Conservation (phyloP, 1,140 invertebrate genomes). For the Lepeophtheirus salmonis region DNA sequence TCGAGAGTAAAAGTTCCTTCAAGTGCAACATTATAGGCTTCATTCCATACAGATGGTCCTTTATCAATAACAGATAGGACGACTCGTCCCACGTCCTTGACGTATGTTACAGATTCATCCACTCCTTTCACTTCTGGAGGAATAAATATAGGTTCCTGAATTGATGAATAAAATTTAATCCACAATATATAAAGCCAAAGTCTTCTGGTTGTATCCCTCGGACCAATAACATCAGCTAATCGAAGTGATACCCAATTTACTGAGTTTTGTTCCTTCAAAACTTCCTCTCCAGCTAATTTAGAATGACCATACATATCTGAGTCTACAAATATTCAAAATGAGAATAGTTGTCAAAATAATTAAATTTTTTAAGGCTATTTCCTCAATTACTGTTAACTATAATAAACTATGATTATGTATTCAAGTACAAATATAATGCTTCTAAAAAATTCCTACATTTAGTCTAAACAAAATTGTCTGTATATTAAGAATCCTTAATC, state of each 20-base stretch:
- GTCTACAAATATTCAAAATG: too few species aligned
- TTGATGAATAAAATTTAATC: slow-evolving; percentile 26
- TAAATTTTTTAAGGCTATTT: too few species aligned
- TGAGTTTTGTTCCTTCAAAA: slow-evolving; percentile 18
- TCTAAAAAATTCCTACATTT: too few species aligned
- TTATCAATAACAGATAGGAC: slow-evolving; percentile 24
- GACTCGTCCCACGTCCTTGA: slow-evolving; percentile 29
- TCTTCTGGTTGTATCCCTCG: slow-evolving; percentile 31
- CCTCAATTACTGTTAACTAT: too few species aligned
- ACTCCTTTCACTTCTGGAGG: slow-evolving; percentile 25
- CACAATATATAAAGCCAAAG: slow-evolving; percentile 35
- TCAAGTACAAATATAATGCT: too few species aligned
- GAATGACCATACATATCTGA: slow-evolving; percentile 15
- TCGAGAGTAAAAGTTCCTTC: slow-evolving; percentile 24
- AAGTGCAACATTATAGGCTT: slow-evolving; percentile 31
- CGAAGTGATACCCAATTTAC: slow-evolving; percentile 29
- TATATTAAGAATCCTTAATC: too few species aligned
- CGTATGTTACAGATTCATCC: slow-evolving; percentile 31
- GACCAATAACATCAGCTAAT: slow-evolving; percentile 33
- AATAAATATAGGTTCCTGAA: slow-evolving; percentile 26
- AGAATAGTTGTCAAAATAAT: too few species aligned
- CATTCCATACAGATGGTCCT: slow-evolving; percentile 23
- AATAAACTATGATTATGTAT: too few species aligned
- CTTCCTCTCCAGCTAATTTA: slow-evolving; percentile 18
- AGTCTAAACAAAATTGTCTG: too few species aligned